Conservation (phyloP, 2,113 vertebrate genomes). For the Pollachius pollachius region DNA sequence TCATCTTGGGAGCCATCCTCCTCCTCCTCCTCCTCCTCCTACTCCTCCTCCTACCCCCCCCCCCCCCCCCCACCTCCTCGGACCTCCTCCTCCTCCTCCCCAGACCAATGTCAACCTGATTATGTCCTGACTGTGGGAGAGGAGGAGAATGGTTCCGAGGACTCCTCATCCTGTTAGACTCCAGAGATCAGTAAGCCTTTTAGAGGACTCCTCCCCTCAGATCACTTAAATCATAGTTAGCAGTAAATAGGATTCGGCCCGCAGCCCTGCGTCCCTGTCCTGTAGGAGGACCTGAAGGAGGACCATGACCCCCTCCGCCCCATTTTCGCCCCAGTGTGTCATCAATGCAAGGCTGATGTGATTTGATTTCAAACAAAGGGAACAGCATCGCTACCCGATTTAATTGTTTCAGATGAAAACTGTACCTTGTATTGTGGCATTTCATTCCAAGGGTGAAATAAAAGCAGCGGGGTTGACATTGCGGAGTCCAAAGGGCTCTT, state of each 20-base stretch:
- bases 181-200: conserved; percentile 74
- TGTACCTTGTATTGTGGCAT: no score
- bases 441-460: no score
- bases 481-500: no score
- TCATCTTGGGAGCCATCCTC: no score
- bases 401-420: neutral
- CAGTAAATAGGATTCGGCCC: conserved; percentile 75
- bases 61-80: no score
- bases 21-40: no score
- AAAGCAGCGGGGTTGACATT: no score
- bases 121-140: conserved; percentile 67
- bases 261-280: conserved; percentile 37
- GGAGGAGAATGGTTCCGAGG: conserved; percentile 65
- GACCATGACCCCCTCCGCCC: conserved; percentile 1
- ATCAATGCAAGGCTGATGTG: neutral
- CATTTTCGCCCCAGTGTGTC: neutral
- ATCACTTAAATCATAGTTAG: conserved; percentile 77
- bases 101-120: conserved; percentile 77
- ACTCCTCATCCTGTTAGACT: conserved; percentile 78
- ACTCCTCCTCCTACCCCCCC: no score
- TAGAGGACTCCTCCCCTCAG: conserved; percentile 69
- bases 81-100: conserved; percentile 54
- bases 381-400: neutral
- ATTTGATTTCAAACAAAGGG: neutral
- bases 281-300: conserved; percentile 23